Conservation (phyloP, 1,140 invertebrate species). For the Dolichoris vasculosae region DNA sequence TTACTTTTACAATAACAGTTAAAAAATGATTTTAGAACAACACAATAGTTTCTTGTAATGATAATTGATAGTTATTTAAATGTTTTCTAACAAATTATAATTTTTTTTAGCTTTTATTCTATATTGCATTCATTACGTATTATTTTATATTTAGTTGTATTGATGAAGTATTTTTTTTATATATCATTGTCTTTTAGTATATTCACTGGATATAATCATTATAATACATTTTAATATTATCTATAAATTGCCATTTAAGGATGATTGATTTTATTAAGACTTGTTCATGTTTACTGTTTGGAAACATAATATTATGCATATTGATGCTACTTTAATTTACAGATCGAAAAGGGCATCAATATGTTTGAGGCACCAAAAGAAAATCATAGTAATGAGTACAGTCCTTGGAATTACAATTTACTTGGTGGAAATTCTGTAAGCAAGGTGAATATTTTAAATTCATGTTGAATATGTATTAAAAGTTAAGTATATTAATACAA, state of each 20-base stretch:
- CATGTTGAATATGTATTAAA: background rate
- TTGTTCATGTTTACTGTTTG: too few species aligned
- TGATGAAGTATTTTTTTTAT: background rate
- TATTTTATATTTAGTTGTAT: background rate
- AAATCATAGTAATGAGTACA: conserved; percentile 64
- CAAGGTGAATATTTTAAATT: conserved; percentile 58
- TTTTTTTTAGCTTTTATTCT: background rate
- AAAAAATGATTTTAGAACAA: background rate
- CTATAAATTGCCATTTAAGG: too few species aligned
- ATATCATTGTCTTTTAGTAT: background rate
- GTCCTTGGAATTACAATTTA: conserved; percentile 69
- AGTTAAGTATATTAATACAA: background rate
- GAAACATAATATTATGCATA: background rate
- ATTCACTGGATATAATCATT: background rate
- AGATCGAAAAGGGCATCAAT: conserved; percentile 66
- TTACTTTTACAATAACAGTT: conserved; percentile 18
- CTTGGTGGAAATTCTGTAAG: conserved; percentile 61
- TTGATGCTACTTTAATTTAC: conserved; percentile 31
- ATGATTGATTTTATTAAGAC: too few species aligned
- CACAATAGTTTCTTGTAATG: background rate
- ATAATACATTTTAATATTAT: too few species aligned
- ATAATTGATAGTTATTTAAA: background rate
- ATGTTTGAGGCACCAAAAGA: conserved; percentile 68
- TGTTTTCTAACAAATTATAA: background rate
- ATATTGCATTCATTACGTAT: background rate